Evolutionary conservation across 2,113 vertebrate genomes (phyloP), one percentile per base, ranked within the genome.

Genomic region (Oryzias celebensis): DNA sequence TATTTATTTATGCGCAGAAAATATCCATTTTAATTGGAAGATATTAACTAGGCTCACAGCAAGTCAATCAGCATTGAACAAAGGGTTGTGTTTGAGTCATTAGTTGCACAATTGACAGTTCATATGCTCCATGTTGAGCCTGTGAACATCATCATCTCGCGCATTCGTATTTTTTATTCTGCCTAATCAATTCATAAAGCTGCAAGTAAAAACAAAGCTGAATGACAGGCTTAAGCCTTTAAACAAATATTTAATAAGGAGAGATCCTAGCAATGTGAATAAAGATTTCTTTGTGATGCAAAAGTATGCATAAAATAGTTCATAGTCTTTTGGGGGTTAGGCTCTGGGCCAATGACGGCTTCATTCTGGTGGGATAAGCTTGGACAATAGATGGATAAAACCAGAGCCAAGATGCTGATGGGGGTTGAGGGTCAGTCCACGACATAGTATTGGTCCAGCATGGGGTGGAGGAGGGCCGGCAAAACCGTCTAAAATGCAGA

Each of bases 21-120:
- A 78, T 74, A 78, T 70, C 62, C 58, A 77, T 67, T 74, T 80
- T 81, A 87, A 86, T 81, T 84, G 73, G 63, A 61, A 77, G 51
- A 44, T 69, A 89, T 89, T 85, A 78, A 87, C 84, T 88, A 80
- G 60, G 52, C 17, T 2, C 62, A 58, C 57, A 68, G 66, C 65
- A 83, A 84, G 85, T 89, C 79, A 82, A 84, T 84, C 52, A 69
- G 51, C 78, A 85, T 62, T 81, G 73, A 87, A 88, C 81, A 84
- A 80, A 81, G 74, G 85, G 87, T 83, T 78, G 84, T 76, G 81
- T 87, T 86, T 77, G 72, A 76, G 81, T 84, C 86, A 88, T 90
- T 89, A 88, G 82, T 85, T 75, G 74, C 52, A 68, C 83, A 85
- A 82, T 77, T 85, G 85, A 77, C 77, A 86, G 88, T 87, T 89